A percentile compares a stretch with the other conserved stretches of the same genome.
Evolutionary conservation across 2,113 vertebrate genomes (phyloP).

Genomic region (Chloebia gouldiae): DNA sequence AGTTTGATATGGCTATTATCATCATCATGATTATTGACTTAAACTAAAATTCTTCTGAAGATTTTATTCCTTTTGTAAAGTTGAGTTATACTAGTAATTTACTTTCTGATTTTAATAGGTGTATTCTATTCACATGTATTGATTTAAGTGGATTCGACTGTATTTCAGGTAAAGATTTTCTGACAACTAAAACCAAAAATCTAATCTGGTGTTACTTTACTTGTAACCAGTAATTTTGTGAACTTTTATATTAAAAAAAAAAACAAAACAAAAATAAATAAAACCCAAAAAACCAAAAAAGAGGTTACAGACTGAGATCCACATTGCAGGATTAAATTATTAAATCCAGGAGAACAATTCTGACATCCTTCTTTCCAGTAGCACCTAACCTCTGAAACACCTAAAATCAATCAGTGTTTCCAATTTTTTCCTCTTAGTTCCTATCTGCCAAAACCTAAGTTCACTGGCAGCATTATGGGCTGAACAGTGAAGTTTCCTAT

Average conservation of each 20-base stretch:
- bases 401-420: background rate
- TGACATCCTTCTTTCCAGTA: background rate
- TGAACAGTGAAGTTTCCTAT: background rate
- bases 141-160: slow-evolving; percentile 46
- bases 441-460: background rate
- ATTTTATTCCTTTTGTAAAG: slow-evolving; percentile 45
- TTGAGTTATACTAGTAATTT: slow-evolving; percentile 63
- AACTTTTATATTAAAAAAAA: background rate
- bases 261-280: background rate
- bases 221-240: background rate
- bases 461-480: background rate
- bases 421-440: background rate
- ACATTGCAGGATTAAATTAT: background rate
- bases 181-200: slow-evolving; percentile 50
- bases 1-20: slow-evolving; percentile 4
- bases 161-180: slow-evolving; percentile 70
- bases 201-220: background rate
- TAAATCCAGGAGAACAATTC: background rate
- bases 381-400: background rate
- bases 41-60: slow-evolving; percentile 40
- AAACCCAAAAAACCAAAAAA: background rate
- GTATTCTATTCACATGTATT: slow-evolving; percentile 48
- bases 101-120: slow-evolving; percentile 41
- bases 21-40: slow-evolving; percentile 7
- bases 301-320: background rate